phyloP scores from a whole-genome alignment of 1,140 invertebrate genomes.

The Rhizoglyphus robini region DNA sequence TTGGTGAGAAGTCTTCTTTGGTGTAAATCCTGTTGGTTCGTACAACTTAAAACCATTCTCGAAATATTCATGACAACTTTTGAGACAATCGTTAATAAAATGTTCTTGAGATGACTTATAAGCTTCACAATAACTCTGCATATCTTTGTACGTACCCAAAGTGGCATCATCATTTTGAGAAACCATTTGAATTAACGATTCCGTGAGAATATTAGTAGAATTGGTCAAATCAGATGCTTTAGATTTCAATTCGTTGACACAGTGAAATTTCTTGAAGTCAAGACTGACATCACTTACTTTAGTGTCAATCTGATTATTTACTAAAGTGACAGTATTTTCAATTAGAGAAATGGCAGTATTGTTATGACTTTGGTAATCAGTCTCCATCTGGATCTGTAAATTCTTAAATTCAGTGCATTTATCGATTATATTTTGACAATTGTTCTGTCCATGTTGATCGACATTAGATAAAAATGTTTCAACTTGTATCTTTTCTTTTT shows the following conservation, averaged over 20 bases:
- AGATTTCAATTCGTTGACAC: background rate
- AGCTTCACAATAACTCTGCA: background rate
- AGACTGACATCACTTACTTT: background rate
- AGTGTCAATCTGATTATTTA: background rate
- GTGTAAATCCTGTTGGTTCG: slow-evolving; percentile 44
- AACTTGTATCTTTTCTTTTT: background rate
- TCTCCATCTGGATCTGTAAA: background rate
- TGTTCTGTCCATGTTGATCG: background rate
- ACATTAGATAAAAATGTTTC: background rate
- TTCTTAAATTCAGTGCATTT: background rate
- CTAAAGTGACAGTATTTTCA: background rate
- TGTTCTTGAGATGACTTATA: background rate
- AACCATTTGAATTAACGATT: too few species aligned
- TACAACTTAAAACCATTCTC: slow-evolving; percentile 40
- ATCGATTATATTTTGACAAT: background rate
- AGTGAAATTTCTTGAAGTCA: background rate
- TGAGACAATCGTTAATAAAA: background rate
- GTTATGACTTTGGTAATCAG: background rate
- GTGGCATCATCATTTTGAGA: background rate
- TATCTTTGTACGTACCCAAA: background rate
- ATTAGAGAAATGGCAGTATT: background rate
- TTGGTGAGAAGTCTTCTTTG: slow-evolving; percentile 45
- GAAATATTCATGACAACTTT: slow-evolving; percentile 38
- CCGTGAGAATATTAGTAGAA: background rate
- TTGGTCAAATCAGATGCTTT: background rate